Percentiles rank a stretch among this genome's conserved stretches.
Evolutionary conservation across 2,113 vertebrate genomes (phyloP).

Genomic region (Azemiops feae): DNA sequence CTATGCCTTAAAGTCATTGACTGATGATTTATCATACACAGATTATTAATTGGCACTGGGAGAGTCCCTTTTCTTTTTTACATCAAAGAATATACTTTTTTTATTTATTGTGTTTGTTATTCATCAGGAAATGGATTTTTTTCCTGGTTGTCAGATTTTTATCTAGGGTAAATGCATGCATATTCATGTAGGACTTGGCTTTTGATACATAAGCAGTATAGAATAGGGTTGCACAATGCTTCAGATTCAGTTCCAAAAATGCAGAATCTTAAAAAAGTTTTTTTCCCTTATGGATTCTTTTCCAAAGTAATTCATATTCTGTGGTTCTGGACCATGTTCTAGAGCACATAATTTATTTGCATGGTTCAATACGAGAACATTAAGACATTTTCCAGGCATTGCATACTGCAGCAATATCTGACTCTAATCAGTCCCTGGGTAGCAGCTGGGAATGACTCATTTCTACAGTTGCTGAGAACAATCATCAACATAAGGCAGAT

Average conservation of each 20-base stretch:
- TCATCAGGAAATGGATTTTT: conserved; percentile 47
- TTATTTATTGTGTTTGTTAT: conserved; percentile 25
- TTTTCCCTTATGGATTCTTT: neutral
- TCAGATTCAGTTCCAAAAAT: neutral
- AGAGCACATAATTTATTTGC: neutral
- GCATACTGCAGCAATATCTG: neutral
- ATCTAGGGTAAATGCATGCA: neutral
- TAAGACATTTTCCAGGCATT: neutral
- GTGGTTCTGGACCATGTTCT: neutral
- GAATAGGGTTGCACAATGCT: neutral
- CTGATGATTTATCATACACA: conserved; percentile 40
- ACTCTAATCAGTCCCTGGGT: neutral
- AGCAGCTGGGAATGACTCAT: neutral
- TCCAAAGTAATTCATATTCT: neutral
- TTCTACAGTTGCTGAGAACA: neutral
- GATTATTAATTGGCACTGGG: conserved; percentile 50
- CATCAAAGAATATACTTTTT: conserved; percentile 40
- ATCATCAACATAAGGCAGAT: neutral
- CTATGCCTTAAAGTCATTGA: conserved; percentile 32
- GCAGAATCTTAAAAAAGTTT: neutral
- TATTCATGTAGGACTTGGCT: conserved; percentile 14
- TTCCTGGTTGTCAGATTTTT: conserved; percentile 39
- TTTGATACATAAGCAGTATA: neutral
- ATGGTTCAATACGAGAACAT: neutral
- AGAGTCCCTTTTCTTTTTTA: conserved; percentile 42